These are phyloP conservation scores for Pangasianodon hypophthalmus DNA, from an alignment of 2,113 vertebrate genomes.

Conservation along the genomic window DNA sequence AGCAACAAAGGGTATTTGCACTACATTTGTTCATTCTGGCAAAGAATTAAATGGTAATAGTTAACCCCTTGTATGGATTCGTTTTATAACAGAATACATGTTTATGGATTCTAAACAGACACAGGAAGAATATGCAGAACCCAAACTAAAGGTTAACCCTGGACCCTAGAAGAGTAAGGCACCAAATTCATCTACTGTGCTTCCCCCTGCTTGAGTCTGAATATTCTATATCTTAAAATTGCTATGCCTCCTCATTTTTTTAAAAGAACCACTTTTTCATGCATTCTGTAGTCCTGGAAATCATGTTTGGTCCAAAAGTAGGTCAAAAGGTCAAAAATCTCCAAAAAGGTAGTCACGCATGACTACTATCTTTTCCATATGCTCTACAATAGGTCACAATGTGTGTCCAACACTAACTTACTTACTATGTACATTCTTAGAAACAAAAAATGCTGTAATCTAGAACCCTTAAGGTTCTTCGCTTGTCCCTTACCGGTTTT, in stretches of 20 bases:
- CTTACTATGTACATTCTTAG: too few species aligned
- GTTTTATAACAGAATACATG: conserved; percentile 1
- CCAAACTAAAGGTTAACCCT: not conserved
- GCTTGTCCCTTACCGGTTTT: too few species aligned
- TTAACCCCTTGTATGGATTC: conserved; percentile 4
- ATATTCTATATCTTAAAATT: not conserved
- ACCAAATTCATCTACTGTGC: not conserved
- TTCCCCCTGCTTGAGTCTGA: not conserved
- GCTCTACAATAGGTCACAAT: not conserved
- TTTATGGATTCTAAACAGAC: conserved; percentile 36
- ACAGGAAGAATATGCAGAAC: conserved; percentile 36
- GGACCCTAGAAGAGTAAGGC: not conserved
- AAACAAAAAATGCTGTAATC: too few species aligned
- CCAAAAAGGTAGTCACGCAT: not conserved
- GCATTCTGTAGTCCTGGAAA: not conserved
- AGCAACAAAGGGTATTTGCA: conserved; percentile 43
- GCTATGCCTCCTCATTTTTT: not conserved
- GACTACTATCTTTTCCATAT: not conserved
- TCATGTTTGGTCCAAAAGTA: not conserved
- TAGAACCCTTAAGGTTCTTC: too few species aligned
- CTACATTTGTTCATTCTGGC: conserved; percentile 14
- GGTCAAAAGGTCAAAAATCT: not conserved
- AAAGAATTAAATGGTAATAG: conserved; percentile 7
- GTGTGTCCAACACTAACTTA: not conserved
- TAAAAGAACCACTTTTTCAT: not conserved